These are phyloP conservation scores for Acyrthosiphon pisum DNA, from an alignment of 1,140 invertebrate species.

Conservation along the genomic window DNA sequence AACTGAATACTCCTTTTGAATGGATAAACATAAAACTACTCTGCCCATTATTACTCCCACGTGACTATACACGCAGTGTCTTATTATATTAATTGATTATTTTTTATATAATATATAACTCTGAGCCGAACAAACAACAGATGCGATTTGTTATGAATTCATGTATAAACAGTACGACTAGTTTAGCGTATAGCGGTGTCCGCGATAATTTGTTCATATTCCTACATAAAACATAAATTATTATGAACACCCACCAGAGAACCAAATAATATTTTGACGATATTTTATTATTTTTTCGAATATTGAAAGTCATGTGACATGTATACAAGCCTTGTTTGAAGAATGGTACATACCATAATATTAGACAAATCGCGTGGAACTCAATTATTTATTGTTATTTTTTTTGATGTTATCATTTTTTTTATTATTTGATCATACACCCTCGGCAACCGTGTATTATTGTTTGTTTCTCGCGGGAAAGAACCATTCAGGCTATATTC, in stretches of 20 bases:
- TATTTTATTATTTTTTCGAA: neutral
- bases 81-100: constrained; percentile 16
- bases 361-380: neutral
- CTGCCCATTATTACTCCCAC: neutral
- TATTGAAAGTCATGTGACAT: neutral
- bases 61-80: neutral
- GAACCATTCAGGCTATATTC: too few species aligned
- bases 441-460: too few species aligned
- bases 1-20: neutral
- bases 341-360: neutral
- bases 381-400: neutral
- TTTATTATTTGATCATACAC: too few species aligned
- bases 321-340: neutral
- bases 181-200: neutral
- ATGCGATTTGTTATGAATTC: neutral
- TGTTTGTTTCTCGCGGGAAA: too few species aligned
- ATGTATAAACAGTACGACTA: neutral
- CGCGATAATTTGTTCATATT: neutral
- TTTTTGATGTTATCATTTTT: neutral
- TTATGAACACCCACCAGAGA: neutral
- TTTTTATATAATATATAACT: neutral
- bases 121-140: neutral
- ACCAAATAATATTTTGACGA: neutral
- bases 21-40: neutral
- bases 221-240: neutral